Conservation (phyloP, 2,888 invertebrate species). For the Campoletis raptor region DNA sequence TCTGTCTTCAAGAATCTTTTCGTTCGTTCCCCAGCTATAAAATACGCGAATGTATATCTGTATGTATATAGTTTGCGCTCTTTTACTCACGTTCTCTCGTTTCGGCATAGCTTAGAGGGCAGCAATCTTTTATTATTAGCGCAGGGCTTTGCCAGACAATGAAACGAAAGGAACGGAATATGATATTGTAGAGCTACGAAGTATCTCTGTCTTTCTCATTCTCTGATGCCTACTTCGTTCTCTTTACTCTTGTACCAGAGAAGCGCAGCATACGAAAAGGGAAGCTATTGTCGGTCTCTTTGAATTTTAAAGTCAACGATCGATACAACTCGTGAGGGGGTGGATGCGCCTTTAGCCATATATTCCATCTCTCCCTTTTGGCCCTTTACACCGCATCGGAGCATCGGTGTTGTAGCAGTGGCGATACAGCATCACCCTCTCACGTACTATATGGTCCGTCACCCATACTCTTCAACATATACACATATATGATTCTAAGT, state of each 20-base stretch:
- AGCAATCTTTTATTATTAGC: constrained; percentile 85
- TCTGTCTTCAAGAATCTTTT: constrained; percentile 55
- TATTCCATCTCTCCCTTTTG: constrained; percentile 70
- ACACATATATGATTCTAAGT: constrained; percentile 55
- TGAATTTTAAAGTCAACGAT: constrained; percentile 85
- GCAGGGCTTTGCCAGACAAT: constrained; percentile 85
- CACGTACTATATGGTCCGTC: constrained; percentile 29
- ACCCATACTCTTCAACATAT: constrained; percentile 52
- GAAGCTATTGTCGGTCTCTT: constrained; percentile 85
- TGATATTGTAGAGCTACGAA: constrained; percentile 83
- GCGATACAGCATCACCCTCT: constrained; percentile 57
- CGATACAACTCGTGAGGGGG: constrained; percentile 81
- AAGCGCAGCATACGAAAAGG: constrained; percentile 72
- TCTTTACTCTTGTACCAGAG: constrained; percentile 36
- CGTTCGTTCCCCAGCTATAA: constrained; percentile 46
- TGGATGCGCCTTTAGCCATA: constrained; percentile 84
- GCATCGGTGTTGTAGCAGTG: constrained; percentile 47
- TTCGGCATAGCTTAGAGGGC: constrained; percentile 82
- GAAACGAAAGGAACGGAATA: constrained; percentile 85
- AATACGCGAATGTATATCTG: background rate
- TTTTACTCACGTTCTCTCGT: constrained; percentile 67
- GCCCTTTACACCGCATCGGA: constrained; percentile 43
- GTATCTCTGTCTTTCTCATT: constrained; percentile 21
- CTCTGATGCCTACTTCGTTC: constrained; percentile 10
- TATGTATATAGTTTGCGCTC: constrained; percentile 46